Base-by-base conservation (phyloP, 2,888 invertebrate genomes). In the Rhagonycha lutea region DNA sequence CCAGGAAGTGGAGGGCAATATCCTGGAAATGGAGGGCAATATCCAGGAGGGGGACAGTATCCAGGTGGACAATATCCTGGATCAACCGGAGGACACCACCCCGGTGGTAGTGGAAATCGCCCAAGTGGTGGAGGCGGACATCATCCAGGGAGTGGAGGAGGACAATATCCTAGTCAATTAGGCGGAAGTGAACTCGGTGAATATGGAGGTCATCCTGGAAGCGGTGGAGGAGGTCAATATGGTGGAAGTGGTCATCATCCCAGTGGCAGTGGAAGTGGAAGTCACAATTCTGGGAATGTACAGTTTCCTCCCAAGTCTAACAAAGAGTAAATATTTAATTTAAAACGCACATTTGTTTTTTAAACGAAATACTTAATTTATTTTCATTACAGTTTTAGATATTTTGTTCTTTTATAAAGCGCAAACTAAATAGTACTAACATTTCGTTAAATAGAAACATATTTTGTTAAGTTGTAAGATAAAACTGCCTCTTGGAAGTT, bases 121-220 rank as follows among this genome's bases (percentile, higher is more conserved):
- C 69, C 61, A 9, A 63, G 69, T 1, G 11, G 69, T 26, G 23
- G 69, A 9, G 63, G 63, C 12, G 23, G 47, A 11, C 24, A 68
- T 9, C 23, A 68, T 12, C 65, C 61, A 0, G 32, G 65, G 8
- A 65, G 67, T 32, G 18, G 24, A 12, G 62, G 63, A 32, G 62
- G 71, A 32, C 78, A 72, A 32, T 74, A 81, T 69, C 77, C 78
- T 72, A 72, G 63, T 24, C 73, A 70, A 62, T 71, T 72, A 47
- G 76, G 74, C 61, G 70, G 72, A 60, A 29, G 67, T 14, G 69
- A 80, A 61, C 73, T 74, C 14, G 61, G 75, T 28, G 81, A 80
- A 26, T 80, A 79, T 32, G 77, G 80, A 73, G 82, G 82, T 7
- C 72, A 76, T 62, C 77, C 76, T 8, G 77, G 79, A 11, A 74